Conservation (phyloP, 2,113 vertebrate species). For the Mixornis gularis region DNA sequence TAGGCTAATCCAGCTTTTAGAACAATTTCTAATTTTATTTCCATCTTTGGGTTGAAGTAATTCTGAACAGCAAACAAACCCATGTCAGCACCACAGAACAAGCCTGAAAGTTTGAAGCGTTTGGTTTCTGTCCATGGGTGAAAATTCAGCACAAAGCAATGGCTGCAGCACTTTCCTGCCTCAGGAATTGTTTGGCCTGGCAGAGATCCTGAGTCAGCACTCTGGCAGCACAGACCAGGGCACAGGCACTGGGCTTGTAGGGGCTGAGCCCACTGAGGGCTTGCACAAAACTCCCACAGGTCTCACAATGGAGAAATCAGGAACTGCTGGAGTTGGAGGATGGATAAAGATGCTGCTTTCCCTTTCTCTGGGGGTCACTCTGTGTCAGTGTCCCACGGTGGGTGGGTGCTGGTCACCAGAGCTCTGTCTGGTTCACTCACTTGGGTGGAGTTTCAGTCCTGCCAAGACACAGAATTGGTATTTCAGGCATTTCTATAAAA, state of each 20-base stretch:
- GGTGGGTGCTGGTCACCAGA: background rate
- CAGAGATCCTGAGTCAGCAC: slow-evolving; percentile 13
- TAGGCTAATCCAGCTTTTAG: background rate
- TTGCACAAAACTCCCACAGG: background rate
- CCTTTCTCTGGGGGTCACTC: background rate
- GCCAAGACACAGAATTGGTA: background rate
- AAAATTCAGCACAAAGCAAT: background rate
- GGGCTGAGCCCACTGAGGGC: background rate
- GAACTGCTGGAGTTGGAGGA: background rate
- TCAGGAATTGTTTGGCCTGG: slow-evolving; percentile 32
- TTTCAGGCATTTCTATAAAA: background rate
- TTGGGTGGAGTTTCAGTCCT: background rate
- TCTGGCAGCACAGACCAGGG: background rate
- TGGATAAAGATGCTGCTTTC: background rate
- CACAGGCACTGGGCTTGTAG: background rate
- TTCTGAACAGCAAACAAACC: background rate
- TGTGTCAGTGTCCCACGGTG: fast-evolving
- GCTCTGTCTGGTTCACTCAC: background rate
- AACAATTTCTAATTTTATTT: background rate
- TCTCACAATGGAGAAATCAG: background rate
- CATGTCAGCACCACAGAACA: background rate
- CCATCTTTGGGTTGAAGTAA: background rate
- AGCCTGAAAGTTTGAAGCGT: background rate
- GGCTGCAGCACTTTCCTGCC: slow-evolving; percentile 14
- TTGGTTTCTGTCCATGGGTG: background rate